Evolutionary conservation across 2,888 invertebrate species (phyloP).

Genomic region (Ochropleura plecta): DNA sequence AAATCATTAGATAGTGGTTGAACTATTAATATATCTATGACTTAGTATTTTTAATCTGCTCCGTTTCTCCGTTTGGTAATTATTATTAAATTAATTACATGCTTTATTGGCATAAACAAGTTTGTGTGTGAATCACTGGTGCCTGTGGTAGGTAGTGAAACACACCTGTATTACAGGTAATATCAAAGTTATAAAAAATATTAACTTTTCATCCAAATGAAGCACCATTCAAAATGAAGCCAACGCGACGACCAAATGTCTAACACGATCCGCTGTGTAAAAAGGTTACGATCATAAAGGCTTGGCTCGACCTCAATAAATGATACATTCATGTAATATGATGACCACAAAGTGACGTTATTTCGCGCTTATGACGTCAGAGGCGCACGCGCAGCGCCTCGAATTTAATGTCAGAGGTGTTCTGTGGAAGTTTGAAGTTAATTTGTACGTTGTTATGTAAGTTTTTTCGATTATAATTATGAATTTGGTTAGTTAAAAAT

Average conservation of each 20-base stretch:
- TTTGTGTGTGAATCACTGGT: too few species aligned
- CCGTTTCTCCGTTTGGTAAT: too few species aligned
- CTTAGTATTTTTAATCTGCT: too few species aligned
- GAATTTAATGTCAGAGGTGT: conserved; percentile 37
- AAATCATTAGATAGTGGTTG: not conserved
- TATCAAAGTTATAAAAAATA: not conserved
- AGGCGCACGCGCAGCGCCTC: conserved; percentile 34
- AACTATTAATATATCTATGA: too few species aligned
- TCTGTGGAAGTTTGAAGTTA: too few species aligned
- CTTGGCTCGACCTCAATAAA: conserved; percentile 45
- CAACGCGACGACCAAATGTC: conserved; percentile 12
- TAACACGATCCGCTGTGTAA: conserved; percentile 43
- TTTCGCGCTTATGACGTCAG: conserved; percentile 54
- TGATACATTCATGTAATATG: conserved; percentile 45
- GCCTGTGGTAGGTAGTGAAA: too few species aligned
- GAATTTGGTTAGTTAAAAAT: too few species aligned
- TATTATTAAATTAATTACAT: too few species aligned
- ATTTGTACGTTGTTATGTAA: too few species aligned
- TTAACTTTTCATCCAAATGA: not conserved
- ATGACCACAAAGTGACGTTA: conserved; percentile 57
- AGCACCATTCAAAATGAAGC: not conserved
- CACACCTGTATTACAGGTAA: too few species aligned
- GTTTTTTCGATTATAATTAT: too few species aligned
- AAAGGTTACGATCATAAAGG: conserved; percentile 54
- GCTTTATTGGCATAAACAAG: too few species aligned